These are phyloP conservation scores for Stegodyphus dumicola DNA, from an alignment of 1,140 invertebrate species.

Conservation along the genomic window DNA sequence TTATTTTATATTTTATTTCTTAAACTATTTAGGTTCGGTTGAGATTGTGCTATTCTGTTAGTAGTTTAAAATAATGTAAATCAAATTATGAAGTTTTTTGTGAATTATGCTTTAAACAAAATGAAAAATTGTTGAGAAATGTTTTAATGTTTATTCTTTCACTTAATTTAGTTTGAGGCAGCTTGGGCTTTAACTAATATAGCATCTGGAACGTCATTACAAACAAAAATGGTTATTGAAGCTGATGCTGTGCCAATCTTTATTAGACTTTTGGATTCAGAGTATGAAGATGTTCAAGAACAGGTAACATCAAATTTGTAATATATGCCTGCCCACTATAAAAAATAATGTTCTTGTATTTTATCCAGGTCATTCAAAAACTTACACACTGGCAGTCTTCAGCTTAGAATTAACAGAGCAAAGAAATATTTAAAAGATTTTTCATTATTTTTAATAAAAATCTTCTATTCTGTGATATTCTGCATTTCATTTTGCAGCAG, in stretches of 20 bases:
- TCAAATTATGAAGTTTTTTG: background rate
- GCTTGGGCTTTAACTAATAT: slow-evolving; percentile 99
- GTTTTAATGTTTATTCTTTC: slow-evolving; percentile 3
- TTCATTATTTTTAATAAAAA: too few relatives aligned
- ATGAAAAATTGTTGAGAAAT: background rate
- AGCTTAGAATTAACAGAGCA: too few relatives aligned
- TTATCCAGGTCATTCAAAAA: too few relatives aligned
- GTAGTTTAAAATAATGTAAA: background rate
- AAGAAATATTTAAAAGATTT: too few relatives aligned
- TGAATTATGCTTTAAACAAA: background rate
- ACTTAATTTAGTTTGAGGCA: slow-evolving; percentile 88
- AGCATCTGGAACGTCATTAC: slow-evolving; percentile 93
- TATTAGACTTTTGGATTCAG: slow-evolving; percentile 81
- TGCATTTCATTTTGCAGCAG: too few relatives aligned
- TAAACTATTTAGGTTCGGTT: too few relatives aligned
- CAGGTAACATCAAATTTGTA: slow-evolving; percentile 64
- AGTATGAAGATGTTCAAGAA: slow-evolving; percentile 95
- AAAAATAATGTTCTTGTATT: too few relatives aligned
- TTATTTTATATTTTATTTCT: too few relatives aligned
- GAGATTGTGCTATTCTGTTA: background rate
- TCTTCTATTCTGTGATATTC: too few relatives aligned
- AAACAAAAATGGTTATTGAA: slow-evolving; percentile 93
- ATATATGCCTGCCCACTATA: too few relatives aligned
- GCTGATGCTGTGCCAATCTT: slow-evolving; percentile 94
- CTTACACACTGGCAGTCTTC: too few relatives aligned